phyloP scores from a whole-genome alignment of 2,113 vertebrate genomes.

The Ophiodon elongatus region DNA sequence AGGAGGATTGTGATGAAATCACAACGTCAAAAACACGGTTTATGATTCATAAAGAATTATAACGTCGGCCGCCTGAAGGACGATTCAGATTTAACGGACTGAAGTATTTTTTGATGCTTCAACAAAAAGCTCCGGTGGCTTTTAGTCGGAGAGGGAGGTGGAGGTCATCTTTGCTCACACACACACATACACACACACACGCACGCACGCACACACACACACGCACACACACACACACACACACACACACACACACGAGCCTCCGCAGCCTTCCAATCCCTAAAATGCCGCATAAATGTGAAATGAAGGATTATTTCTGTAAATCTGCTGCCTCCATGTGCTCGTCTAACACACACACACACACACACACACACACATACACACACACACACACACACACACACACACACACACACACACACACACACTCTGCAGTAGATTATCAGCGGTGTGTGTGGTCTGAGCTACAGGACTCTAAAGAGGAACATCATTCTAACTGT shows the following conservation, averaged over 20 bases:
- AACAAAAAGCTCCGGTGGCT: neutral
- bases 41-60: no score
- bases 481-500: neutral
- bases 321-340: conserved; percentile 62
- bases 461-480: neutral
- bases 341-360: neutral
- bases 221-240: conserved; percentile 25
- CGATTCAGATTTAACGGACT: no score
- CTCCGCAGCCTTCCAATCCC: conserved; percentile 40
- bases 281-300: conserved; percentile 49
- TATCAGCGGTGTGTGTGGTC: conserved; percentile 28
- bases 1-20: no score
- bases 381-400: conserved; percentile 21
- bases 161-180: neutral
- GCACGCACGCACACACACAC: conserved; percentile 20
- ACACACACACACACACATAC: neutral
- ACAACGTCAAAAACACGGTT: no score
- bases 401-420: conserved; percentile 12
- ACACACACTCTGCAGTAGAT: conserved; percentile 64
- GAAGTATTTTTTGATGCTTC: no score
- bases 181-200: conserved; percentile 19
- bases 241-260: conserved; percentile 13
- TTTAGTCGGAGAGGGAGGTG: neutral
- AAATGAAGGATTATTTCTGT: conserved; percentile 73
- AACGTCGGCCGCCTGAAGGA: no score